These are phyloP conservation scores for Sipha maydis DNA, from an alignment of 2,888 invertebrate genomes.

Conservation along the genomic window DNA sequence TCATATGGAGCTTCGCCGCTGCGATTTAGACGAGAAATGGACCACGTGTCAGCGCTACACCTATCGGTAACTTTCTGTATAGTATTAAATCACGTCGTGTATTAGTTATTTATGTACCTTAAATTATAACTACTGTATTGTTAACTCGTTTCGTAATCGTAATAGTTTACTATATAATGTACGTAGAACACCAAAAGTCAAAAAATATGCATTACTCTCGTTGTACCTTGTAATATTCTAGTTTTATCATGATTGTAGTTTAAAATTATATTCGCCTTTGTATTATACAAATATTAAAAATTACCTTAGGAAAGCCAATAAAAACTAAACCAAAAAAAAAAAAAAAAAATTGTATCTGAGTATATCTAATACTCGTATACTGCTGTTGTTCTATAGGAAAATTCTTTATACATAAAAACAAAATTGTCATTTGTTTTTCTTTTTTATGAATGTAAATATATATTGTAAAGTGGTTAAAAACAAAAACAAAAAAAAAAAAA, in stretches of 20 bases:
- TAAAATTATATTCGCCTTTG: constrained; percentile 34
- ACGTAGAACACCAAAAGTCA: constrained; percentile 47
- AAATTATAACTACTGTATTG: neutral
- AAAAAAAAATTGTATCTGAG: constrained; percentile 28
- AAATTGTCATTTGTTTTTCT: constrained; percentile 44
- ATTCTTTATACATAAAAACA: constrained; percentile 21
- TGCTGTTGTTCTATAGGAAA: constrained; percentile 26
- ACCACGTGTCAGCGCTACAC: constrained; percentile 57
- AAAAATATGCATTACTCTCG: constrained; percentile 30
- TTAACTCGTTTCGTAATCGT: constrained; percentile 36
- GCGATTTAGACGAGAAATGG: constrained; percentile 52
- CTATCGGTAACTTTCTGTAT: constrained; percentile 44
- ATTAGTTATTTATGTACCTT: constrained; percentile 10
- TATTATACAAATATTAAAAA: constrained; percentile 25
- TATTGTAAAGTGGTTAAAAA: constrained; percentile 40
- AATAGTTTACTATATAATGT: neutral
- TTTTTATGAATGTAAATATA: constrained; percentile 51
- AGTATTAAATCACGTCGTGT: constrained; percentile 22
- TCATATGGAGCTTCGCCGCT: constrained; percentile 6
- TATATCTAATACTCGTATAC: constrained; percentile 6
- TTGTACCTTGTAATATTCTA: constrained; percentile 32
- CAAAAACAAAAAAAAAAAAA: constrained; percentile 16
- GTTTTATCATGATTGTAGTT: constrained; percentile 41
- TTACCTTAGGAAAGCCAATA: constrained; percentile 30
- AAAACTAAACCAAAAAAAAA: constrained; percentile 13